Evolutionary conservation across 2,888 invertebrate species (phyloP).

Genomic region (Penaeus monodon): DNA sequence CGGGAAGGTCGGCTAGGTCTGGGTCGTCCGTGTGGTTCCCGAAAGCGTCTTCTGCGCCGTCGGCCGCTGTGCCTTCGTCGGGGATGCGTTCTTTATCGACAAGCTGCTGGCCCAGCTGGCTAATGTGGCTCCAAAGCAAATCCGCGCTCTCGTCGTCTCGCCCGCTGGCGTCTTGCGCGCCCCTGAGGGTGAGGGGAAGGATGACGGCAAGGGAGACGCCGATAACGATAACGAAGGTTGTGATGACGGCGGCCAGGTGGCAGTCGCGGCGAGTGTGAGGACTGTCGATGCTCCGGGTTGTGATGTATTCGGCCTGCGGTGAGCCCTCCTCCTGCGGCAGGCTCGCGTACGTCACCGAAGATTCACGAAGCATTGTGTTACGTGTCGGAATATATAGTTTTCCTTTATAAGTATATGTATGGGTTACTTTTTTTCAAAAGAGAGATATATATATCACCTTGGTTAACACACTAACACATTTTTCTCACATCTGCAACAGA

Average conservation of each 20-base stretch:
- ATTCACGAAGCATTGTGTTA: constrained; percentile 17
- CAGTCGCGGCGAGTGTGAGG: constrained; percentile 28
- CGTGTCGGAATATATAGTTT: neutral
- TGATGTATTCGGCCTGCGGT: neutral
- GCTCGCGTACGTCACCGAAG: constrained; percentile 19
- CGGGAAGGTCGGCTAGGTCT: too few species aligned
- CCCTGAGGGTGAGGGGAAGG: neutral
- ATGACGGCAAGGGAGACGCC: constrained; percentile 19
- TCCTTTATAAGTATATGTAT: neutral
- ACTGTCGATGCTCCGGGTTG: neutral
- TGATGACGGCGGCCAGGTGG: constrained; percentile 7
- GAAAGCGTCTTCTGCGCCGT: too few species aligned
- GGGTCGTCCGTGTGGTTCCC: too few species aligned
- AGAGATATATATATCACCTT: neutral
- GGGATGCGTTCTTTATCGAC: too few species aligned
- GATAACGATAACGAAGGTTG: constrained; percentile 2
- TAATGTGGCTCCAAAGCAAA: too few species aligned
- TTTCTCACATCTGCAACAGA: too few species aligned
- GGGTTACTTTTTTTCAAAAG: neutral
- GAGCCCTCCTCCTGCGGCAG: constrained; percentile 29
- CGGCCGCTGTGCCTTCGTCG: too few species aligned
- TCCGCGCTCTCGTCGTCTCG: too few species aligned
- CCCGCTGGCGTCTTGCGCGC: neutral
- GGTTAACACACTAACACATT: neutral
- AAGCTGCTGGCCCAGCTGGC: too few species aligned